Percentiles rank a stretch among this genome's conserved stretches.
These are phyloP conservation scores for Diplogasteroides magnus DNA, from an alignment of 1,140 invertebrate genomes.

Conservation along the genomic window DNA sequence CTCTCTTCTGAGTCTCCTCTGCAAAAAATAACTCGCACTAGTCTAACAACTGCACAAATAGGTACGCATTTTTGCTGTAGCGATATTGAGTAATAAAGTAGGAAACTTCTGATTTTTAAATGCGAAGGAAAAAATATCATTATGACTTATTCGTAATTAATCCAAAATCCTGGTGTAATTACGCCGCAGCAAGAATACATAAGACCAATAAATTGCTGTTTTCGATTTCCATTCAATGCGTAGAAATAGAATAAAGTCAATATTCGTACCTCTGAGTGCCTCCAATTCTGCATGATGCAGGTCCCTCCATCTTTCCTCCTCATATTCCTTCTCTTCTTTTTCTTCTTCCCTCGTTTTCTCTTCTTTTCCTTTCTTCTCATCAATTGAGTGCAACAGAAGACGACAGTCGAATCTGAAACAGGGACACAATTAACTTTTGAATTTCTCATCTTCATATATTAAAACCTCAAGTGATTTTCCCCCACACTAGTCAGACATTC, in stretches of 20 bases:
- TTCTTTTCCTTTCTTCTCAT: constrained; percentile 30
- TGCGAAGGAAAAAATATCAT: too few relatives aligned
- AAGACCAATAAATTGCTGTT: constrained; percentile 1
- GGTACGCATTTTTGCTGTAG: too few relatives aligned
- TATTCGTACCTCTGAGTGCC: constrained; percentile 21
- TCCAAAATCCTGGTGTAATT: not conserved
- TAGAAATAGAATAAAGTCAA: not conserved
- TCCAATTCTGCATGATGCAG: constrained; percentile 36
- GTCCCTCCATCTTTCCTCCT: constrained; percentile 67
- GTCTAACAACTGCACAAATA: not conserved
- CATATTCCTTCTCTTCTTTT: constrained; percentile 70
- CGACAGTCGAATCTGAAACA: constrained; percentile 82
- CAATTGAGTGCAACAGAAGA: constrained; percentile 68
- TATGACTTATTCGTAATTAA: too few relatives aligned
- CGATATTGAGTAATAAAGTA: too few relatives aligned
- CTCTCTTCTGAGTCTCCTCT: constrained; percentile 10
- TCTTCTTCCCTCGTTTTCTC: constrained; percentile 60
- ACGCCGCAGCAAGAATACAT: not conserved
- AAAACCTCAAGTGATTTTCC: too few relatives aligned
- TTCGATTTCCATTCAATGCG: not conserved
- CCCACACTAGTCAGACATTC: too few relatives aligned
- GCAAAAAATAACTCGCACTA: constrained; percentile 13
- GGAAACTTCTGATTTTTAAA: too few relatives aligned
- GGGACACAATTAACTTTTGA: not conserved
- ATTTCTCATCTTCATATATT: not conserved